Evolutionary conservation across 1,140 invertebrate genomes (phyloP).

Genomic region (Drosophila trapezifrons): DNA sequence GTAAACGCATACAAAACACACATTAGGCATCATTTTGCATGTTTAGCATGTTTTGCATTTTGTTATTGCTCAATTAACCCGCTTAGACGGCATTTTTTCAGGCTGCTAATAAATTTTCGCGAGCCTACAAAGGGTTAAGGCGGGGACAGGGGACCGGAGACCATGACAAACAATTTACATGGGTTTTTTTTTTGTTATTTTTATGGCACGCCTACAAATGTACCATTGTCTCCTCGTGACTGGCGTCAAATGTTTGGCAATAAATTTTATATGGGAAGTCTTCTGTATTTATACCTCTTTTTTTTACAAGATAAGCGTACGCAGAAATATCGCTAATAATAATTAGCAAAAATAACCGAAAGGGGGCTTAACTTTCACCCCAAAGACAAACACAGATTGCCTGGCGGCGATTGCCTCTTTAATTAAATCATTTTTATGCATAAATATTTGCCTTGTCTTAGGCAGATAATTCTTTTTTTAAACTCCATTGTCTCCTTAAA

Average conservation of each 20-base stretch:
- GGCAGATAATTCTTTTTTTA: conserved; percentile 37
- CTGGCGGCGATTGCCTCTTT: conserved; percentile 30
- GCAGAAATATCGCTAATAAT: conserved; percentile 49
- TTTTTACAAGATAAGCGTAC: conserved; percentile 36
- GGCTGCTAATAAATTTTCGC: conserved; percentile 65
- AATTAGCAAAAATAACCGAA: conserved; percentile 56
- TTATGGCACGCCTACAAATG: conserved; percentile 54
- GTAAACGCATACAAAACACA: conserved; percentile 63
- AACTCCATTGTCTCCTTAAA: conserved; percentile 34
- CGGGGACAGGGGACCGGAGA: conserved; percentile 10
- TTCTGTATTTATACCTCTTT: conserved; percentile 1
- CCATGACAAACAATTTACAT: conserved; percentile 51
- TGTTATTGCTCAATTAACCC: conserved; percentile 77
- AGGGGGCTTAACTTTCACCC: conserved; percentile 56
- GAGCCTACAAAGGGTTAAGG: conserved; percentile 10
- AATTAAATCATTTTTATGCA: conserved; percentile 65
- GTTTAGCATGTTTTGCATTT: conserved; percentile 67
- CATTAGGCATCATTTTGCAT: conserved; percentile 49
- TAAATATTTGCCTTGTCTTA: conserved; percentile 64
- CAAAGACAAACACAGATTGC: conserved; percentile 16
- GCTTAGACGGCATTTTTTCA: conserved; percentile 49
- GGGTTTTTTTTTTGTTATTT: conserved; percentile 26
- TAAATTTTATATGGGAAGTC: conserved; percentile 68
- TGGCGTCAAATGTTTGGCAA: conserved; percentile 60
- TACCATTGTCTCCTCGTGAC: conserved; percentile 53